Base-by-base conservation (phyloP, 1,140 invertebrate species). In the Rhagoletis pomonella region DNA sequence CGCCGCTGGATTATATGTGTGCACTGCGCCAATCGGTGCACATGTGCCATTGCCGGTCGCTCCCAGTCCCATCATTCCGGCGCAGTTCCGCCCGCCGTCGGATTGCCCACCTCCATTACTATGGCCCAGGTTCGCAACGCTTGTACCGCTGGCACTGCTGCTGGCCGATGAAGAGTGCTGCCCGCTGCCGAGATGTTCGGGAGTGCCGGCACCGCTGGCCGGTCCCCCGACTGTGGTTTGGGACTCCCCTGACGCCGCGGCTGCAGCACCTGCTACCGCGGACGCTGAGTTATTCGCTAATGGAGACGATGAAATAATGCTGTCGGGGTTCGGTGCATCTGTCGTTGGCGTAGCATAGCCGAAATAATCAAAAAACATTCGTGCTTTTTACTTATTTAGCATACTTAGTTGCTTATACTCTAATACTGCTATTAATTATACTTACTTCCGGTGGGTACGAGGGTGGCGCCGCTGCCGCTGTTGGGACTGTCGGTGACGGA, bases 401-500 rank as follows among this genome's bases (percentile, higher is more conserved):
- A 65, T 65, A 67, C 12, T 65, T 12, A 42, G 44, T 42, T 55
- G 42, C 39, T 2, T 44, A 17, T 60, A 58, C 59, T 42, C 17
- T n/a, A 17, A 7, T 64, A 64, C 6, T 44, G 73, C 9, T 87
- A 29, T 10, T 85, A 67, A 50, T 1, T 55, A 86, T 86, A 89
- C 90, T 90, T 90, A 92, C 90, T 89, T 77, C 87, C 87, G 19
- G 85, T 86, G 0, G 58, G 81, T 6, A 55, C 17, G 1, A 62
- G 39, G 10, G 69, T 3, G 9, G 86, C 3, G 12, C 14, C 59
- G 14, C 50, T 67, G 9, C n/a, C 89, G 60, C 89, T 89, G 55
- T 91, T 93, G 0, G 90, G 90, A 64, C 91, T 91, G 39, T 92
- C 90, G 10, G 88, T 90, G 12, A 89, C 65, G 0, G 91, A 91